Evolutionary conservation across 1,140 invertebrate species (phyloP), one percentile per base, ranked within the genome.

Genomic region (Brachionus rotundiformis): DNA sequence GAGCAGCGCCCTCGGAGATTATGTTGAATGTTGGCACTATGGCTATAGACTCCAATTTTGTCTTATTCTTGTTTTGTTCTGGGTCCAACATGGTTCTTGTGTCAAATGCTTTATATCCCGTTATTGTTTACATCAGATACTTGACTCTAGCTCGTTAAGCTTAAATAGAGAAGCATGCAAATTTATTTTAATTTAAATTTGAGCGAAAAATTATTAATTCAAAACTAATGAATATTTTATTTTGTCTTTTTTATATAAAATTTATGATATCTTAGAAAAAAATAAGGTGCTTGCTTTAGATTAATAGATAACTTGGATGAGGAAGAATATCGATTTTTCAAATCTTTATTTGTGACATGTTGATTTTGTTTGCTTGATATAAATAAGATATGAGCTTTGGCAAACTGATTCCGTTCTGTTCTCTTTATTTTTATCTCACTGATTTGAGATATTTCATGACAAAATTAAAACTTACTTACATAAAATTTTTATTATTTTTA

Each of bases 221-320:
- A 54, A 54, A 54, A 54, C 47, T 6, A 19, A 54, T 54, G 47
- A 54, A 54, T 54, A 54, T 54, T 54, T 54, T 54, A 19, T 54
- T 54, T 54, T 54, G 47, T 54, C 47, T 54, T 54, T 19, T 54
- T n/a, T n/a, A n/a, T n/a, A n/a, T n/a, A n/a, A n/a, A n/a, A n/a
- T n/a, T n/a, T n/a, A n/a, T n/a, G n/a, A n/a, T n/a, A n/a, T n/a
- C n/a, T n/a, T n/a, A n/a, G n/a, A n/a, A n/a, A n/a, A n/a, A n/a
- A n/a, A 8, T 19, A 19, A 19, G 16, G n/a, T 54, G 7, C 16
- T 54, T n/a, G n/a, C 19, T 54, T 7, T 19, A 54, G 19, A 54
- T 54, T 49, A 49, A 6, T 19, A 19, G 47, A 54, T 54, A 54
- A 54, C 10, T 41, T 41, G 2, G 39, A 41, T 10, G n/a, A 41